phyloP scores from a whole-genome alignment of 2,888 invertebrate species.

The Cylindroiulus punctatus region DNA sequence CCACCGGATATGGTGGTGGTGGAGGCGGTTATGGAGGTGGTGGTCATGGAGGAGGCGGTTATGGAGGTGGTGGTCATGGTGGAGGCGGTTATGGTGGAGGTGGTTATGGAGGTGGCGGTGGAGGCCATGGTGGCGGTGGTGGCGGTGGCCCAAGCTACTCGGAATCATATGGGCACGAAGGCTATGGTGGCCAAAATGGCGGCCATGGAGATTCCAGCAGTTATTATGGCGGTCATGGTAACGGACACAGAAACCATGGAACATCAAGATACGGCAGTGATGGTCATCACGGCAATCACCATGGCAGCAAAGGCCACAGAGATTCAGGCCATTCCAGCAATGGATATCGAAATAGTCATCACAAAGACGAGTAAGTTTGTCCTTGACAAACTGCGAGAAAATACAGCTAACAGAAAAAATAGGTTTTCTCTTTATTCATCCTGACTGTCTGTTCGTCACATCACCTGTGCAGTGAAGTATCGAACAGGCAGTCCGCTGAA shows the following conservation, averaged over 20 bases:
- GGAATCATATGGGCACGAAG: conserved; percentile 70
- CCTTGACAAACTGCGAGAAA: not conserved
- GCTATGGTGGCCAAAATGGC: conserved; percentile 71
- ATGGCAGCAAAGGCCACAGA: conserved; percentile 62
- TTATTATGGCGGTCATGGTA: conserved; percentile 65
- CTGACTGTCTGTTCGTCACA: no score
- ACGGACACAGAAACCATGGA: conserved; percentile 58
- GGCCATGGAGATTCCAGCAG: conserved; percentile 69
- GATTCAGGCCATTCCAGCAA: conserved; percentile 56
- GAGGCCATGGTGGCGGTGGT: conserved; percentile 61
- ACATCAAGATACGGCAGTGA: conserved; percentile 69
- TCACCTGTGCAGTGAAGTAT: no score
- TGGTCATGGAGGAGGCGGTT: conserved; percentile 72
- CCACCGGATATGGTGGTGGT: conserved; percentile 62
- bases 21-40: conserved; percentile 39
- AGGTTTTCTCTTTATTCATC: no score
- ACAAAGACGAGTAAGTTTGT: conserved; percentile 57
- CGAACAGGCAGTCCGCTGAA: no score
- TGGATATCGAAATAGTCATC: conserved; percentile 55
- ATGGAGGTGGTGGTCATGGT: not conserved
- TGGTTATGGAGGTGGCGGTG: conserved; percentile 63
- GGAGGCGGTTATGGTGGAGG: conserved; percentile 62
- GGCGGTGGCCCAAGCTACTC: conserved; percentile 63
- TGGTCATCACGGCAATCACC: conserved; percentile 68
- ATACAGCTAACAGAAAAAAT: no score